Conservation (phyloP, 1,140 invertebrate species). For the Phthorimaea operculella region DNA sequence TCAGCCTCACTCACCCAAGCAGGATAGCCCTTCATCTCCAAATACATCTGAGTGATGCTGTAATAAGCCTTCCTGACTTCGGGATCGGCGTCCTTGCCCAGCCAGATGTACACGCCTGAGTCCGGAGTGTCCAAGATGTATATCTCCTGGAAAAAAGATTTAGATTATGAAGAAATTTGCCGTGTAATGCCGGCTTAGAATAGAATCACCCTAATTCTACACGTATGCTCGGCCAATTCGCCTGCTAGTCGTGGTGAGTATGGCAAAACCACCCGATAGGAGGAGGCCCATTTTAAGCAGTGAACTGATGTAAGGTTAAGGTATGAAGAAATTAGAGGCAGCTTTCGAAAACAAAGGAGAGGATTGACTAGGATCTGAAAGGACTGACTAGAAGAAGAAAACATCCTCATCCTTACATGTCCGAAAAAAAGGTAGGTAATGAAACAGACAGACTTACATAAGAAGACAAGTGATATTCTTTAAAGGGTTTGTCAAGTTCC, state of each 20-base stretch:
- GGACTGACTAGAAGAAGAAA: no score
- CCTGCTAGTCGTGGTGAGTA: no score
- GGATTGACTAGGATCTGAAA: no score
- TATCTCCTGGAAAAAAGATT: constrained; percentile 71
- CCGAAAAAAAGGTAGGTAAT: no score
- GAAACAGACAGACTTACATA: constrained; percentile 26
- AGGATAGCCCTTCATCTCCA: constrained; percentile 46
- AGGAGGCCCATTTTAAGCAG: no score
- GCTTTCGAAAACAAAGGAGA: no score
- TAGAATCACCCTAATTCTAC: no score
- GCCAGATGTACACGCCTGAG: constrained; percentile 87
- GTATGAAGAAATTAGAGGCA: no score
- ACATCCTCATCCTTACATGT: no score
- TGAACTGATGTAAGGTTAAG: constrained; percentile 5
- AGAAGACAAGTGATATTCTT: constrained; percentile 37
- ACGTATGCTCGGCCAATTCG: no score
- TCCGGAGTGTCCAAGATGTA: constrained; percentile 86
- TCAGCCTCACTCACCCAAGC: constrained; percentile 32
- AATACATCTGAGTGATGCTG: constrained; percentile 40
- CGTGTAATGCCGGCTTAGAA: no score
- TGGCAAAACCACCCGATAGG: no score
- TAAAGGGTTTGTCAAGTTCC: constrained; percentile 41
- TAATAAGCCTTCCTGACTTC: constrained; percentile 44
- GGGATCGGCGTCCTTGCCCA: constrained; percentile 76
- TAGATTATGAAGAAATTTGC: neutral